Percentiles rank a stretch among this genome's conserved stretches.
These are phyloP conservation scores for Linyphia triangularis DNA, from an alignment of 2,888 invertebrate genomes.

Conservation along the genomic window DNA sequence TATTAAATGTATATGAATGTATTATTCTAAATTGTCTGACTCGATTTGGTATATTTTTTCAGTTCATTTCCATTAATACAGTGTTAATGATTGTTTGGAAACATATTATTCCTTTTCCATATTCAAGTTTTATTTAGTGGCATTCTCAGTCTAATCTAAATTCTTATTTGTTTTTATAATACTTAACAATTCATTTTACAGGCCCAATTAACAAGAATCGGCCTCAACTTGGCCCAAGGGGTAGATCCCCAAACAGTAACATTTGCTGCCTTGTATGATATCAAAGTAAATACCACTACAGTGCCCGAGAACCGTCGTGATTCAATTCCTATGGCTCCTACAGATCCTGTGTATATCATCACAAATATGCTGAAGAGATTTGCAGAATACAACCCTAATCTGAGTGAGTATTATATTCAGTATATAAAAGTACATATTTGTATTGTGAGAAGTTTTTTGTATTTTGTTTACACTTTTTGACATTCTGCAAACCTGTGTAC, in stretches of 20 bases:
- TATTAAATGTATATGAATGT: too few species aligned
- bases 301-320: slow-evolving; percentile 86
- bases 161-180: too few species aligned
- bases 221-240: slow-evolving; percentile 80
- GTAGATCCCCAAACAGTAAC: slow-evolving; percentile 88
- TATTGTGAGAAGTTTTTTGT: background rate
- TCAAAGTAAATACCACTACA: slow-evolving; percentile 90
- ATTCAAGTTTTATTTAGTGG: too few species aligned
- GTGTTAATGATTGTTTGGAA: too few species aligned
- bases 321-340: slow-evolving; percentile 77
- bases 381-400: slow-evolving; percentile 79
- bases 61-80: too few species aligned
- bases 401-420: slow-evolving; percentile 75
- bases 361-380: slow-evolving; percentile 79
- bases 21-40: too few species aligned
- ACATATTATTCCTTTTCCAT: too few species aligned
- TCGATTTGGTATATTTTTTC: too few species aligned
- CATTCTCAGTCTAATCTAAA: too few species aligned
- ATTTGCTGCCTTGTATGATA: slow-evolving; percentile 93
- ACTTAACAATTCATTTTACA: too few species aligned
- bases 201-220: slow-evolving; percentile 87
- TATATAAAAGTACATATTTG: too few species aligned
- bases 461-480: background rate
- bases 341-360: slow-evolving; percentile 77
- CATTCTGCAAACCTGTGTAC: background rate